Conservation (phyloP, 2,797 vertebrate species). For the Carcharodon carcharias region DNA sequence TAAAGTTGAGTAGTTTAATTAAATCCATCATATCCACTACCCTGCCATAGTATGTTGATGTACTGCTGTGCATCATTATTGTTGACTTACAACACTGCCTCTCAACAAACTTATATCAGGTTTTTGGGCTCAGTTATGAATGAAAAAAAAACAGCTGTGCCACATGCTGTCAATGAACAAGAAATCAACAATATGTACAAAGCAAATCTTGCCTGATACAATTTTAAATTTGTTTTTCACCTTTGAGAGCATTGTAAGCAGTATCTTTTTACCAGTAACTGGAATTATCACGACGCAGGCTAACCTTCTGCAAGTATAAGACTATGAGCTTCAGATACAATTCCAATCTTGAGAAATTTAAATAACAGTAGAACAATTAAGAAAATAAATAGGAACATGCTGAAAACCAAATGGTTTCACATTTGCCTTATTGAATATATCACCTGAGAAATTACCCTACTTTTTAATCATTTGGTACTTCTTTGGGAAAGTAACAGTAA, state of each 20-base stretch:
- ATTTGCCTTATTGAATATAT: neutral
- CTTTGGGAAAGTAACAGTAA: neutral
- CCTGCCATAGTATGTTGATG: too few relatives aligned
- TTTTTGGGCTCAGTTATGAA: neutral
- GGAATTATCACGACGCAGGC: neutral
- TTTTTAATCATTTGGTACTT: neutral
- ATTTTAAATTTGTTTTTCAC: neutral
- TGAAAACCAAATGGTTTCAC: neutral
- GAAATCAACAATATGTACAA: conserved; percentile 30
- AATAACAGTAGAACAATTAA: neutral
- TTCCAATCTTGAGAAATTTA: conserved; percentile 6
- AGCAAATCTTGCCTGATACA: conserved; percentile 11
- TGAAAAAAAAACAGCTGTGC: neutral
- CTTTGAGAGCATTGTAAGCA: neutral
- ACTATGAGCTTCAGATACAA: conserved; percentile 29
- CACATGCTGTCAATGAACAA: conserved; percentile 5
- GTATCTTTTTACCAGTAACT: neutral
- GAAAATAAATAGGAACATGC: neutral
- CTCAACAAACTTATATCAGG: neutral
- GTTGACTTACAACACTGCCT: neutral
- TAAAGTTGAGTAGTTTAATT: neutral
- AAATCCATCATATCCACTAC: neutral
- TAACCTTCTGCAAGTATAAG: conserved; percentile 23
- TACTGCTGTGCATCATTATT: neutral
- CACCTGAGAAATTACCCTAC: neutral